phyloP scores from a whole-genome alignment of 2,113 vertebrate species.

The Labeo catla region DNA sequence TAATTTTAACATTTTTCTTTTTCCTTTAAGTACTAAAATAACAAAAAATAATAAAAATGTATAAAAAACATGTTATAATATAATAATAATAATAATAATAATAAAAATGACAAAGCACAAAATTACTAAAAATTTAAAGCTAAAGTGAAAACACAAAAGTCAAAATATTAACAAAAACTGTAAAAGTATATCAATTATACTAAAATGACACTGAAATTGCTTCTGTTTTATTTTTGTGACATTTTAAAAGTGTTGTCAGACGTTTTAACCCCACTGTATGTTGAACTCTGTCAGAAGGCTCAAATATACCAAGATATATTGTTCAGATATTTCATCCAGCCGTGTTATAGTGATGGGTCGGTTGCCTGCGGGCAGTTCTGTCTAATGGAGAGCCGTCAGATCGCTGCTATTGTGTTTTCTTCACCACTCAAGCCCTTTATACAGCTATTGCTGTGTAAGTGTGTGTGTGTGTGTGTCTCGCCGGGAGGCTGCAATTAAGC shows the following conservation, averaged over 20 bases:
- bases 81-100: too few species aligned
- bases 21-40: too few species aligned
- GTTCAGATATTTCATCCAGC: not conserved
- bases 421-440: slow-evolving; percentile 19
- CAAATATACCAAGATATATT: not conserved
- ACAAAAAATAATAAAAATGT: too few species aligned
- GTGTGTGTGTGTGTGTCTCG: not conserved
- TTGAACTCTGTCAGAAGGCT: not conserved
- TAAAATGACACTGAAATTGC: not conserved
- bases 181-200: too few species aligned
- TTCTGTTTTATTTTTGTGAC: not conserved
- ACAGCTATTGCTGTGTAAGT: slow-evolving; percentile 32
- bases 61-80: too few species aligned
- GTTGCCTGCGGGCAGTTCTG: not conserved
- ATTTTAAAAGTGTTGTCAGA: not conserved
- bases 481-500: slow-evolving; percentile 32
- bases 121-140: too few species aligned
- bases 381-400: slow-evolving; percentile 22
- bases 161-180: too few species aligned
- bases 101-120: too few species aligned
- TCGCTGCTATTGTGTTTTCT: slow-evolving; percentile 2
- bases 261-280: not conserved
- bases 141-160: not conserved
- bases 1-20: not conserved
- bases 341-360: not conserved